These are phyloP conservation scores for Cryptosula pallasiana DNA, from an alignment of 2,888 invertebrate genomes.

Conservation along the genomic window DNA sequence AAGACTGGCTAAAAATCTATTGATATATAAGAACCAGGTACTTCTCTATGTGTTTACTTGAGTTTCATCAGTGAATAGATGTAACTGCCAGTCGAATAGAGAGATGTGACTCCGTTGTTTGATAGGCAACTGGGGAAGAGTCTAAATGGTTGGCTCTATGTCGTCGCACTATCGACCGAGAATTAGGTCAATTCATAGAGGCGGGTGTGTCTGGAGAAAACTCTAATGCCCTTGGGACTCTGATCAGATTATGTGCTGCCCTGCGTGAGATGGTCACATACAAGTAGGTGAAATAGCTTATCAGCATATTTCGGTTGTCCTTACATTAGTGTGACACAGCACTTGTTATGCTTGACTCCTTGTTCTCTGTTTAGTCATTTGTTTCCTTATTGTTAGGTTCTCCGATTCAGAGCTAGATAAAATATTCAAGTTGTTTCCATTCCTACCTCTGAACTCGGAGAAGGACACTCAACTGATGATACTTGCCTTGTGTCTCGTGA, in stretches of 20 bases:
- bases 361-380: too few relatives aligned
- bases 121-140: background rate
- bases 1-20: background rate
- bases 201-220: background rate
- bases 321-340: too few relatives aligned
- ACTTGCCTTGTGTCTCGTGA: background rate
- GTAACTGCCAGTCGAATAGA: too few relatives aligned
- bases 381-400: conserved; percentile 15
- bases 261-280: background rate
- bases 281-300: conserved; percentile 4
- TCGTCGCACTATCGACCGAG: background rate
- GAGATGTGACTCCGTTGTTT: too few relatives aligned
- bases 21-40: background rate
- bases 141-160: background rate
- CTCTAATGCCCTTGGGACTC: background rate
- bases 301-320: too few relatives aligned
- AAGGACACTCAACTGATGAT: conserved; percentile 7
- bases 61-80: too few relatives aligned
- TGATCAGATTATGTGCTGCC: background rate
- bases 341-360: too few relatives aligned
- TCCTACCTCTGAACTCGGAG: background rate
- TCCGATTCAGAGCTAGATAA: conserved; percentile 13
- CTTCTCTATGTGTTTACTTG: too few relatives aligned
- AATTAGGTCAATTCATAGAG: background rate
- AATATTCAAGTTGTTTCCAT: background rate